Conservation (phyloP, 2,797 vertebrate species). For the Microctenopoma lineatum region DNA sequence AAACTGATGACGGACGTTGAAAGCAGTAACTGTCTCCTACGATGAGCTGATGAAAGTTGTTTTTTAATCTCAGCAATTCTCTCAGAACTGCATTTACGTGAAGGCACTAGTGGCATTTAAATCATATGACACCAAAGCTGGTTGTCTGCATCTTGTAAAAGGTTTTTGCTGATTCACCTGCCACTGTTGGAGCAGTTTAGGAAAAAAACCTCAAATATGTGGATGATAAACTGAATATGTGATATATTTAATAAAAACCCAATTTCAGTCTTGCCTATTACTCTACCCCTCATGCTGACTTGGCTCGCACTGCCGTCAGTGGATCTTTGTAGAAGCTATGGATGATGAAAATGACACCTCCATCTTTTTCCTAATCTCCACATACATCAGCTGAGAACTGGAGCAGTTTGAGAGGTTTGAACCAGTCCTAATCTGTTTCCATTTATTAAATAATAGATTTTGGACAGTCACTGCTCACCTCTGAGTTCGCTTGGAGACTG, state of each 20-base stretch:
- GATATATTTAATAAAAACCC: slow-evolving; percentile 29
- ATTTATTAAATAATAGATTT: neutral
- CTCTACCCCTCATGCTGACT: slow-evolving; percentile 18
- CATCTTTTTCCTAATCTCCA: slow-evolving; percentile 18
- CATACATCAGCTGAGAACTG: slow-evolving; percentile 31
- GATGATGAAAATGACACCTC: slow-evolving; percentile 43
- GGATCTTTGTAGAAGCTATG: slow-evolving; percentile 16
- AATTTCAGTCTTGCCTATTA: neutral
- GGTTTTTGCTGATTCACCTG: too few relatives aligned
- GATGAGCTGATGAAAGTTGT: too few relatives aligned
- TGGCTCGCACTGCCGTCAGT: slow-evolving; percentile 17
- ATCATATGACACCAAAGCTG: neutral
- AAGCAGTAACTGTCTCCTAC: too few relatives aligned
- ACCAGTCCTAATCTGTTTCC: neutral
- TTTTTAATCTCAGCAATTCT: slow-evolving; percentile 4
- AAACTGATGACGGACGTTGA: too few relatives aligned
- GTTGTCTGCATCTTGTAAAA: slow-evolving; percentile 1
- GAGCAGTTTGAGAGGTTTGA: slow-evolving; percentile 23
- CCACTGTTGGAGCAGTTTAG: neutral
- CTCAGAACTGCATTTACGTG: neutral
- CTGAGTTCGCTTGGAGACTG: too few relatives aligned
- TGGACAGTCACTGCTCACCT: slow-evolving; percentile 12
- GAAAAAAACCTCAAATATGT: neutral
- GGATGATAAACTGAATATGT: slow-evolving; percentile 7
- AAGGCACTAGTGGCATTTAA: slow-evolving; percentile 11